Conservation (phyloP, 2,797 vertebrate species). For the Neoniphon sammara region DNA sequence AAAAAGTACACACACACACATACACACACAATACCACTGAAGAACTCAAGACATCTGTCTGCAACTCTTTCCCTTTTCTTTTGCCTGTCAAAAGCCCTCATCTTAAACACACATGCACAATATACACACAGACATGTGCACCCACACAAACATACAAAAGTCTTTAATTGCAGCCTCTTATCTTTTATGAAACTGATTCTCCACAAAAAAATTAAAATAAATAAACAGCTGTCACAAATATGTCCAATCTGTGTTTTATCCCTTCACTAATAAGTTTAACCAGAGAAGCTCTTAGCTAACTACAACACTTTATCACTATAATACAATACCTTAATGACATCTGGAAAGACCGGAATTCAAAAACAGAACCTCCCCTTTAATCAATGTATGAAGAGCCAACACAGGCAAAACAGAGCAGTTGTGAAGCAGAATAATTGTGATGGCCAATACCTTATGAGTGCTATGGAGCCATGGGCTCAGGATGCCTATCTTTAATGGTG, state of each 20-base stretch:
- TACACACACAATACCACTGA: background rate
- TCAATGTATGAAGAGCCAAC: constrained; percentile 34
- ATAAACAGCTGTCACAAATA: constrained; percentile 34
- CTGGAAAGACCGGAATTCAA: constrained; percentile 25
- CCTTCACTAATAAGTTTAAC: constrained; percentile 30
- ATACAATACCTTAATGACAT: constrained; percentile 20
- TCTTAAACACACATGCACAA: constrained; percentile 27
- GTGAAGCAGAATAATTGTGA: constrained; percentile 47
- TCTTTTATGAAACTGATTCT: constrained; percentile 38
- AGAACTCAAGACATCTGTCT: constrained; percentile 3
- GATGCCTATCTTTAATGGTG: constrained; percentile 65
- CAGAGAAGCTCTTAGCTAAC: constrained; percentile 28
- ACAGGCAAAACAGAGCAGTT: constrained; percentile 26
- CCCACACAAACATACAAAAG: constrained; percentile 1
- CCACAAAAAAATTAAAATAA: constrained; percentile 46
- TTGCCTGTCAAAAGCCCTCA: background rate
- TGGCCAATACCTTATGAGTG: constrained; percentile 55
- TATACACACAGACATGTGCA: constrained; percentile 12
- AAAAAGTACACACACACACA: constrained; percentile 12
- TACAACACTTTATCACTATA: constrained; percentile 35
- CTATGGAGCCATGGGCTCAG: constrained; percentile 42
- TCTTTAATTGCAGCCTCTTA: background rate
- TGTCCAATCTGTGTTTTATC: constrained; percentile 38
- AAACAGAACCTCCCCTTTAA: constrained; percentile 23
- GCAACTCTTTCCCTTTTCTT: background rate